phyloP scores from a whole-genome alignment of 2,113 vertebrate genomes.

The Lagopus leucura region DNA sequence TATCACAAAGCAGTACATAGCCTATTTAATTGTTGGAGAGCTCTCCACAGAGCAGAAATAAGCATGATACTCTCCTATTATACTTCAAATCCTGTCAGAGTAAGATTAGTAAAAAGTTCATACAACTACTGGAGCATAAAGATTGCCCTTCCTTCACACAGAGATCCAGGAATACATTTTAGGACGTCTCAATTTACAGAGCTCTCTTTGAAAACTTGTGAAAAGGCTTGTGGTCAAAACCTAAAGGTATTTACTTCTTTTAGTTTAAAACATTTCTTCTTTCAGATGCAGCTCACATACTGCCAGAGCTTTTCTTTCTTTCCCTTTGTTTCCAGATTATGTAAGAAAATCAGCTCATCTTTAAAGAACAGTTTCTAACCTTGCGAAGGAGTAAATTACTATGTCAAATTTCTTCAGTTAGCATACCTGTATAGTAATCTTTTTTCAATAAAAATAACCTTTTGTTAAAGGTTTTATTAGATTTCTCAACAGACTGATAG shows the following conservation, averaged over 20 bases:
- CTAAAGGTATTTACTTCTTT: conserved; percentile 44
- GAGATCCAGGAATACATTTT: conserved; percentile 12
- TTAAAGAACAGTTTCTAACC: conserved; percentile 38
- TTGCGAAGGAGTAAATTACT: conserved; percentile 57
- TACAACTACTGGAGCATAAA: not conserved
- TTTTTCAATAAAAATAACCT: conserved; percentile 52
- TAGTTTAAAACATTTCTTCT: conserved; percentile 46
- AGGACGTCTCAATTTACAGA: conserved; percentile 11
- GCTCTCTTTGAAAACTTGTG: not conserved
- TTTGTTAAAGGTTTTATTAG: conserved; percentile 35
- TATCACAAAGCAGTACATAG: not conserved
- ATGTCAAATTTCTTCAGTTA: conserved; percentile 48
- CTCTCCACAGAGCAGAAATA: conserved; percentile 4
- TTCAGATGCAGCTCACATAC: conserved; percentile 44
- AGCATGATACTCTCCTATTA: not conserved
- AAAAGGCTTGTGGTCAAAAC: conserved; percentile 53
- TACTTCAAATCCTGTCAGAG: conserved; percentile 3
- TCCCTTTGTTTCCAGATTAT: conserved; percentile 58
- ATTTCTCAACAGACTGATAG: conserved; percentile 27
- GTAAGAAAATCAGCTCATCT: conserved; percentile 38
- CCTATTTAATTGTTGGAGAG: not conserved
- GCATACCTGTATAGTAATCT: conserved; percentile 14
- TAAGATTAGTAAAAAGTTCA: conserved; percentile 15
- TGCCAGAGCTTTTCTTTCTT: conserved; percentile 41
- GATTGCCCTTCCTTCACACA: not conserved